Base-by-base conservation (phyloP, 2,797 vertebrate species). In the Thaleichthys pacificus region DNA sequence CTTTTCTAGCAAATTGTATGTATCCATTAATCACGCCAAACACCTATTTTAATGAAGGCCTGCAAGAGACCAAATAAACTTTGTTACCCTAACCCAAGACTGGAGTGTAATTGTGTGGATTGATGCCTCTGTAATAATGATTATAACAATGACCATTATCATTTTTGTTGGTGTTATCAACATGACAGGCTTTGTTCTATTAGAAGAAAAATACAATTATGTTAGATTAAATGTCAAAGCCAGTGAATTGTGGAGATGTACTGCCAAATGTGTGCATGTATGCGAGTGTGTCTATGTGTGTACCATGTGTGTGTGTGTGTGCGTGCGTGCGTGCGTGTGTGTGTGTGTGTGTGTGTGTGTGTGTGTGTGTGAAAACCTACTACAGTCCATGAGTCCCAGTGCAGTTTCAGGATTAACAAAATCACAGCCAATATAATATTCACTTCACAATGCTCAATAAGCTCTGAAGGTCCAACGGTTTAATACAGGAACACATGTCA, bases 1-100 rank as follows among this genome's bases (percentile, higher is more conserved):
- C 73, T 69, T 82, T 84, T 84, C 74, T 32, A 72, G 82, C 72
- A 84, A 88, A 87, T 82, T 85, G 82, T 81, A 82, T 86, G 87
- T 87, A 84, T 86, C 73, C 90, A 92, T 92, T 91, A 91, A 92
- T 93, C 91, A 91, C 82, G 81, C 80, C 88, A 89, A 90, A 92
- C 88, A 88, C 82, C 86, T 86, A 81, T 89, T 92, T 90, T 91
- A 89, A 92, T 86, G 84, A 90, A 89, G 82, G 86, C 80, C 86
- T 85, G 76, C 85, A 77, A 86, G 79, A 69, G 77, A 75, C 72
- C 71, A 49, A 70, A 47, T 66, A 64, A 58, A 24, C 71, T 14
- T 14, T 47, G 42, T 47, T 47, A 73, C 56, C 65, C 78, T 81
- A 77, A 80, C 82, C 80, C 76, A 83, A 70, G 61, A 74, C 67